Evolutionary conservation across 2,797 vertebrate genomes (phyloP).

Genomic region (Cossypha dichroa): DNA sequence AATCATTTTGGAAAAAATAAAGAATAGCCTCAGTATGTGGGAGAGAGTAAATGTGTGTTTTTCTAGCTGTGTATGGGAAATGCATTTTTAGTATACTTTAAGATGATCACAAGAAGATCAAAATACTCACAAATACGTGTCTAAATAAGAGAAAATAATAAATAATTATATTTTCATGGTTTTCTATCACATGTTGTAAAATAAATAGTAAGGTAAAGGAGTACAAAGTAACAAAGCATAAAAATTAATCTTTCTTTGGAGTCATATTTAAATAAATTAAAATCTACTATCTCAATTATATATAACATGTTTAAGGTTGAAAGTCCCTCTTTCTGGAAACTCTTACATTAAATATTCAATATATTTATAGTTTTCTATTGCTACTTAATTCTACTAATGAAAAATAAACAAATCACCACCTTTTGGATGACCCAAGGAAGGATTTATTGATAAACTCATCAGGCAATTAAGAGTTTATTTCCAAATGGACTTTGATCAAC

Average conservation of each 20-base stretch:
- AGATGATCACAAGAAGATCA: not conserved
- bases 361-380: not conserved
- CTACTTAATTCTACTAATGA: not conserved
- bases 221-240: not conserved
- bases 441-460: not conserved
- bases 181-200: not conserved
- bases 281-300: not conserved
- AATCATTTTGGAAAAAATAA: not conserved
- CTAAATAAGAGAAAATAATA: not conserved
- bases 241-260: not conserved
- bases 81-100: not conserved
- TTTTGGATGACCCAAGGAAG: not conserved
- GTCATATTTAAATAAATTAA: not conserved
- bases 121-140: not conserved
- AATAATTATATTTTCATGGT: not conserved
- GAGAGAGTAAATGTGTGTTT: not conserved
- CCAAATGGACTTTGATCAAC: not conserved
- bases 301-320: fast-evolving
- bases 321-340: not conserved
- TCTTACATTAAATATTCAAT: not conserved
- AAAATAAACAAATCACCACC: not conserved
- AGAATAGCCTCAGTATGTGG: not conserved
- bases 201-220: not conserved
- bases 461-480: not conserved
- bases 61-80: not conserved